phyloP scores from a whole-genome alignment of 1,140 invertebrate genomes.

The Luehdorfia chinensis region DNA sequence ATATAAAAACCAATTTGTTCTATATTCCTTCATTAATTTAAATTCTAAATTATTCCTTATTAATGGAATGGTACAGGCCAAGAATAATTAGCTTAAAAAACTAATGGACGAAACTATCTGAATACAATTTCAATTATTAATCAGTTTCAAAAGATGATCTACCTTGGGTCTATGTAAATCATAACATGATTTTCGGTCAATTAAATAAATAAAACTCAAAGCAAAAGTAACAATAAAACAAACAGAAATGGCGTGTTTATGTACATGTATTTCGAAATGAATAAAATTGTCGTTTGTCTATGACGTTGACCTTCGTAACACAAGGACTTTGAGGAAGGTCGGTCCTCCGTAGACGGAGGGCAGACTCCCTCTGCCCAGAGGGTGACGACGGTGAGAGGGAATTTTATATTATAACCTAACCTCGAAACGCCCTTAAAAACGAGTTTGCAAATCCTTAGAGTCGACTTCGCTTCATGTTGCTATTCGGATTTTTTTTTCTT shows the following conservation, averaged over 20 bases:
- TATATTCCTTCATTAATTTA: too few relatives aligned
- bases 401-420: conserved; percentile 60
- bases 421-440: conserved; percentile 58
- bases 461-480: conserved; percentile 5
- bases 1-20: too few relatives aligned
- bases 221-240: background rate
- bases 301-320: conserved; percentile 38
- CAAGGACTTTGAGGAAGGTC: conserved; percentile 58
- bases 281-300: conserved; percentile 26
- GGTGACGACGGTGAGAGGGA: conserved; percentile 46
- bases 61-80: too few relatives aligned
- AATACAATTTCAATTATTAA: too few relatives aligned
- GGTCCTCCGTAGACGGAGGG: conserved; percentile 32
- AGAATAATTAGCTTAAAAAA: too few relatives aligned
- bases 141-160: too few relatives aligned
- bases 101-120: too few relatives aligned
- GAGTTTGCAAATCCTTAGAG: conserved; percentile 34
- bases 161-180: too few relatives aligned
- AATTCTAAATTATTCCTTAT: too few relatives aligned
- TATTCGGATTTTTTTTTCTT: conserved; percentile 2
- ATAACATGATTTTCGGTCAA: too few relatives aligned
- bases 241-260: background rate
- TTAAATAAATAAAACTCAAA: too few relatives aligned
- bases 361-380: conserved; percentile 27
- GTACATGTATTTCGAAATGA: background rate